A percentile compares a stretch with the other conserved stretches of the same genome.
Evolutionary conservation across 2,113 vertebrate species (phyloP).

Genomic region (Balaeniceps rex): DNA sequence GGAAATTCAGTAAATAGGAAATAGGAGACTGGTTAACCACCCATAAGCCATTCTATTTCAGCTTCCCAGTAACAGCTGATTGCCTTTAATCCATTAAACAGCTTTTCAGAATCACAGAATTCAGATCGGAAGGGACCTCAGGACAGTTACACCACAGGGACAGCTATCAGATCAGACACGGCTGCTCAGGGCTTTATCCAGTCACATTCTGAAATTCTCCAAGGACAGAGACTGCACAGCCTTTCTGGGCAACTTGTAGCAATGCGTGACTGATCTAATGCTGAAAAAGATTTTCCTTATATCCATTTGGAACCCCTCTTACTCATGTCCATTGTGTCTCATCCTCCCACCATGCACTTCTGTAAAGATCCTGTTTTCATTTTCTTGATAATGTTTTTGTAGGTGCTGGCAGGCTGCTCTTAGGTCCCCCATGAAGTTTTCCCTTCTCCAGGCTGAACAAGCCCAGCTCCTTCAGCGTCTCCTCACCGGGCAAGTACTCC

Average conservation of each 20-base stretch:
- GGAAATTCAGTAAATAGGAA: not conserved
- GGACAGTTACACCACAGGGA: not conserved
- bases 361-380: not conserved
- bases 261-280: no score
- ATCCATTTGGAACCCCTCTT: not conserved
- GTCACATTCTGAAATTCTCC: not conserved
- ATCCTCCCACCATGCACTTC: not conserved
- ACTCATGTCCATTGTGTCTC: not conserved
- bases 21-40: not conserved
- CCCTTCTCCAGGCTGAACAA: not conserved
- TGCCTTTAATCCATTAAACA: not conserved
- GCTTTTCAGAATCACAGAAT: not conserved
- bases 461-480: not conserved
- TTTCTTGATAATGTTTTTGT: not conserved
- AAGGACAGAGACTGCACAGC: accelerated
- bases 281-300: not conserved
- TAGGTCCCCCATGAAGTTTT: not conserved
- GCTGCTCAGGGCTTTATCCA: not conserved
- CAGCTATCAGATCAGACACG: not conserved
- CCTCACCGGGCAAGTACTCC: not conserved
- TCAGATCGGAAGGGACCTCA: not conserved
- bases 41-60: not conserved
- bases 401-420: not conserved
- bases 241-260: not conserved
- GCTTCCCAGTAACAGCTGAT: not conserved